A percentile compares a stretch with the other conserved stretches of the same genome.
Conservation (phyloP, 2,888 invertebrate species). For the Drosophila histrio region DNA sequence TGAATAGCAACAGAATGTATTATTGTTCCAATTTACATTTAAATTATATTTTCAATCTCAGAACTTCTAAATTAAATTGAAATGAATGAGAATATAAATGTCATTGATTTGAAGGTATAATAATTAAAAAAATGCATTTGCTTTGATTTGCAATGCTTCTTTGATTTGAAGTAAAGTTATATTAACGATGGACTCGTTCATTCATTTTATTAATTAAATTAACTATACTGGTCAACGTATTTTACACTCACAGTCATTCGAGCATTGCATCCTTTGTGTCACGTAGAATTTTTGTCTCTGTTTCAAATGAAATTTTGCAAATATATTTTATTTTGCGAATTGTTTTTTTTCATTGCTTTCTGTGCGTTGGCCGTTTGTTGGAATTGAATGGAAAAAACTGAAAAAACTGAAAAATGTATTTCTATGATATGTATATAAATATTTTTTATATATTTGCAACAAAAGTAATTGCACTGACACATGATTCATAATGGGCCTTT, state of each 20-base stretch:
- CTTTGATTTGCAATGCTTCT: background rate
- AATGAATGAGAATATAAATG: no score
- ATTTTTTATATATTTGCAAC: conserved; percentile 32
- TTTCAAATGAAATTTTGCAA: conserved; percentile 18
- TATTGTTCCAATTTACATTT: no score
- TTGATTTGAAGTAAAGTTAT: no score
- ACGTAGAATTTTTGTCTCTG: background rate
- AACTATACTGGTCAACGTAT: background rate
- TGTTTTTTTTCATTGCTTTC: conserved; percentile 8
- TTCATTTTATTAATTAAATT: conserved; percentile 8
- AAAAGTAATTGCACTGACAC: conserved; percentile 65
- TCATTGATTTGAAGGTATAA: no score
- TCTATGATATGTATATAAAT: conserved; percentile 19
- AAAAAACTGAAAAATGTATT: conserved; percentile 61
- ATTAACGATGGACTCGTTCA: no score
- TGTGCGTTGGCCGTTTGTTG: conserved; percentile 44
- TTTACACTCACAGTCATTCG: conserved; percentile 1
- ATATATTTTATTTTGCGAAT: conserved; percentile 24
- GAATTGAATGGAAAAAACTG: conserved; percentile 57
- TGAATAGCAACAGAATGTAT: no score
- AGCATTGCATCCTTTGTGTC: conserved; percentile 21
- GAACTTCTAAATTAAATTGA: no score
- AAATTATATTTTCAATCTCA: no score
- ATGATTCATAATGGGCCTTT: conserved; percentile 41
- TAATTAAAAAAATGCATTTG: no score